Evolutionary conservation across 2,797 vertebrate genomes (phyloP).

Genomic region (Anableps anableps): DNA sequence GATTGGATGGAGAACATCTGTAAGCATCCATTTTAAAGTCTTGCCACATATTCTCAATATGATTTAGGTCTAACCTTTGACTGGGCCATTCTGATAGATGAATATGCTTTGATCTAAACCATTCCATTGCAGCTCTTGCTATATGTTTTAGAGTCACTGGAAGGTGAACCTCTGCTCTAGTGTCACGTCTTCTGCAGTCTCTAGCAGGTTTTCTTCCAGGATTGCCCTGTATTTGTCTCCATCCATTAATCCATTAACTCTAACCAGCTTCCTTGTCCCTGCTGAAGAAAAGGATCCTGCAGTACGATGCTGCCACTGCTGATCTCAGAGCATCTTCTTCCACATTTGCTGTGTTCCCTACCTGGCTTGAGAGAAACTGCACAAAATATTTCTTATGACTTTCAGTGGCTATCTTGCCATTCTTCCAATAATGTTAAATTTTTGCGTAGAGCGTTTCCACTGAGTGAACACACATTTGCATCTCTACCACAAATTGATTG

Average conservation of each 20-base stretch:
- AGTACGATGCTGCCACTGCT: not conserved
- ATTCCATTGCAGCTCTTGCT: not conserved
- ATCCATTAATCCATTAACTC: too few species aligned
- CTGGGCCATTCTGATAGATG: not conserved
- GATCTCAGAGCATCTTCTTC: not conserved
- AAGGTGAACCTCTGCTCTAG: too few species aligned
- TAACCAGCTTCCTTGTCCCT: too few species aligned
- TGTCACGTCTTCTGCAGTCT: too few species aligned
- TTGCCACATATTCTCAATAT: not conserved
- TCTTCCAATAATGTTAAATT: not conserved
- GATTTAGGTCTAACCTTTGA: not conserved
- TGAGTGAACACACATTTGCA: constrained; percentile 53
- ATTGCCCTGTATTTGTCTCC: too few species aligned
- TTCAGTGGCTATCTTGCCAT: not conserved
- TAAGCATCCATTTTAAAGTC: not conserved
- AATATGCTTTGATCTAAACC: not conserved
- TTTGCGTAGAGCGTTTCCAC: not conserved
- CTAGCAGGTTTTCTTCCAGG: too few species aligned
- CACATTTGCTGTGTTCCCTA: not conserved
- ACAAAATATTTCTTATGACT: too few species aligned
- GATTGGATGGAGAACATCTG: not conserved
- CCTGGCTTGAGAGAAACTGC: not conserved
- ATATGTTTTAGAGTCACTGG: not conserved
- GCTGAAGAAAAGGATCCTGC: not conserved
- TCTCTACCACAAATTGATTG: constrained; percentile 64